phyloP scores from a whole-genome alignment of 2,113 vertebrate genomes.

The Sylvia atricapilla region DNA sequence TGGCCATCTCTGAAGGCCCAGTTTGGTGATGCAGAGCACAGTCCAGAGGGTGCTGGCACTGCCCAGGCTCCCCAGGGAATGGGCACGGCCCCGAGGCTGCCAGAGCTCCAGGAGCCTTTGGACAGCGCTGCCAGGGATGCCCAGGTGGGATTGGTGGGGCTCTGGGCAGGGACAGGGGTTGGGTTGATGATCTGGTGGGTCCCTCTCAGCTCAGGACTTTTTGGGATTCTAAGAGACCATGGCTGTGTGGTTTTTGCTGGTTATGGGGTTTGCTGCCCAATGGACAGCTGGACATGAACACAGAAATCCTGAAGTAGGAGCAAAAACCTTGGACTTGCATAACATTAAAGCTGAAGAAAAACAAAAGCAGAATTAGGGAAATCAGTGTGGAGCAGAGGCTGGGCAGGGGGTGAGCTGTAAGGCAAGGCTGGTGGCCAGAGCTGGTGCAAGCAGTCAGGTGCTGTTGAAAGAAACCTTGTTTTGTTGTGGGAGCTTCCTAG shows the following conservation, averaged over 20 bases:
- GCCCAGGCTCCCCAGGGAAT: background rate
- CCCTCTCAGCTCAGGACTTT: background rate
- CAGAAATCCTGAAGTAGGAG: background rate
- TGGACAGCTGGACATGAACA: background rate
- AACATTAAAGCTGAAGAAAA: background rate
- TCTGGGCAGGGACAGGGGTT: fast-evolving
- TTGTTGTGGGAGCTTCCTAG: background rate
- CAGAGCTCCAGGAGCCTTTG: background rate
- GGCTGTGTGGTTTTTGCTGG: background rate
- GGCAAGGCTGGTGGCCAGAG: background rate
- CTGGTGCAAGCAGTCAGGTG: background rate
- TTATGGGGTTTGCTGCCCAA: background rate
- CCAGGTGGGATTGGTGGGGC: fast-evolving
- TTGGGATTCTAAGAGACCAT: background rate
- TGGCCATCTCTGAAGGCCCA: background rate
- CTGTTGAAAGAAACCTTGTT: constrained; percentile 22
- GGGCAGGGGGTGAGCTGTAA: background rate
- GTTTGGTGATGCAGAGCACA: background rate
- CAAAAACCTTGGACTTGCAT: background rate
- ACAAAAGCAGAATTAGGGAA: background rate
- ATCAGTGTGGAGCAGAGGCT: background rate
- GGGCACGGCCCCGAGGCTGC: background rate
- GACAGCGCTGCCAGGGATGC: background rate
- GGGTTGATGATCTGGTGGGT: fast-evolving
- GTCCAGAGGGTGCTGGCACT: background rate